Percentiles rank a stretch among this genome's conserved stretches.
Conservation (phyloP, 2,113 vertebrate species). For the Macrotis lagotis region DNA sequence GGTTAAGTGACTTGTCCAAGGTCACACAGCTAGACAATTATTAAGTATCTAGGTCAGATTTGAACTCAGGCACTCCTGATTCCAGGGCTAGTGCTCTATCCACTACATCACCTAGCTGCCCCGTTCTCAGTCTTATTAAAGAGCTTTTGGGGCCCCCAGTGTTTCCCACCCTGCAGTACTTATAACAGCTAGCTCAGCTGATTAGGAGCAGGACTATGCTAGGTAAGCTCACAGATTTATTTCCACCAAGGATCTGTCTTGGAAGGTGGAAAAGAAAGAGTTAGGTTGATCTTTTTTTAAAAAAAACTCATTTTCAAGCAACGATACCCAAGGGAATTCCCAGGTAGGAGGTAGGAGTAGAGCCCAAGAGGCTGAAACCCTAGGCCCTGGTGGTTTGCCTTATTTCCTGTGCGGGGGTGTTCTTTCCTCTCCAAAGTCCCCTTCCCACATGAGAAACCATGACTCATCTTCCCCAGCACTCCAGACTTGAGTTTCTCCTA, state of each 20-base stretch:
- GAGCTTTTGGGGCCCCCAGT: neutral
- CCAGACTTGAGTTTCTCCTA: neutral
- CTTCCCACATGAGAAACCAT: neutral
- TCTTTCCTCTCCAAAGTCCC: neutral
- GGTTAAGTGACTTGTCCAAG: too few species aligned
- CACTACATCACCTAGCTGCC: too few species aligned
- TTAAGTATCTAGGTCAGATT: too few species aligned
- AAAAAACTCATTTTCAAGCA: neutral
- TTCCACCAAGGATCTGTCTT: neutral
- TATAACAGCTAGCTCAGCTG: neutral
- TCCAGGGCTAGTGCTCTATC: too few species aligned
- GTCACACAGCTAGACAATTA: too few species aligned
- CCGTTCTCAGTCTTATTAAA: neutral
- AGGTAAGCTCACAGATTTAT: neutral
- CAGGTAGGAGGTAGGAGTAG: neutral
- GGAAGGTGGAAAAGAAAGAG: neutral
- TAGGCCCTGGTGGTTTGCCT: neutral
- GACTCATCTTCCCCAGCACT: neutral
- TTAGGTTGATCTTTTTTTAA: neutral
- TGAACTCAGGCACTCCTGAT: too few species aligned
- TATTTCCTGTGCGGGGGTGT: neutral
- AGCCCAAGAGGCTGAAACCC: neutral
- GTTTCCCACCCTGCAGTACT: neutral
- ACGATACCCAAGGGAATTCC: slow-evolving; percentile 40
- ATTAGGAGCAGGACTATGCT: neutral